phyloP scores from a whole-genome alignment of 2,888 invertebrate genomes.

The Brenthis daphne region DNA sequence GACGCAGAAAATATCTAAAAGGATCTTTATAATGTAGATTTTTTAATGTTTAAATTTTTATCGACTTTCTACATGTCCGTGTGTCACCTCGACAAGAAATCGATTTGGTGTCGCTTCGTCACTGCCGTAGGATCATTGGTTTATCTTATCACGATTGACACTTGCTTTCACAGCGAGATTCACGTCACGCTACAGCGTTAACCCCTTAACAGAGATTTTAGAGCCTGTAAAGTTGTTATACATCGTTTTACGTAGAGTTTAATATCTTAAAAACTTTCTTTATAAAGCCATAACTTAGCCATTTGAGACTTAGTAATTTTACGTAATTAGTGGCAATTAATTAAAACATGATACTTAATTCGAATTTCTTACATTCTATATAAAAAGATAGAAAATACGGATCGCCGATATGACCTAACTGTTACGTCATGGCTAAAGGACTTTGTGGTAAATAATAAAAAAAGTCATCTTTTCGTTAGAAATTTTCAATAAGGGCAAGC shows the following conservation, averaged over 20 bases:
- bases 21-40: too few species aligned
- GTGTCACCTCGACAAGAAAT: conserved; percentile 39
- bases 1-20: too few species aligned
- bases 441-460: too few species aligned
- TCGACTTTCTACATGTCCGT: conserved; percentile 5
- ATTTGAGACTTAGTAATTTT: too few species aligned
- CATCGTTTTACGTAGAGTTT: not conserved
- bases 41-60: not conserved
- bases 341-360: too few species aligned
- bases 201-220: conserved; percentile 13
- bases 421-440: too few species aligned
- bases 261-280: not conserved
- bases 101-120: conserved; percentile 47
- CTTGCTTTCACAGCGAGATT: conserved; percentile 23
- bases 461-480: too few species aligned
- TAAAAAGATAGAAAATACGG: too few species aligned
- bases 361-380: too few species aligned
- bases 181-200: conserved; percentile 5
- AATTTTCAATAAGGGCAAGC: too few species aligned
- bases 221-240: conserved; percentile 8
- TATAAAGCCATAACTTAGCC: not conserved
- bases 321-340: too few species aligned
- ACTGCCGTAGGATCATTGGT: conserved; percentile 47
- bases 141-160: conserved; percentile 43
- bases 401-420: too few species aligned